Percentiles rank a stretch among this genome's conserved stretches.
Conservation (phyloP, 1,140 invertebrate species). For the Homalodisca vitripennis region DNA sequence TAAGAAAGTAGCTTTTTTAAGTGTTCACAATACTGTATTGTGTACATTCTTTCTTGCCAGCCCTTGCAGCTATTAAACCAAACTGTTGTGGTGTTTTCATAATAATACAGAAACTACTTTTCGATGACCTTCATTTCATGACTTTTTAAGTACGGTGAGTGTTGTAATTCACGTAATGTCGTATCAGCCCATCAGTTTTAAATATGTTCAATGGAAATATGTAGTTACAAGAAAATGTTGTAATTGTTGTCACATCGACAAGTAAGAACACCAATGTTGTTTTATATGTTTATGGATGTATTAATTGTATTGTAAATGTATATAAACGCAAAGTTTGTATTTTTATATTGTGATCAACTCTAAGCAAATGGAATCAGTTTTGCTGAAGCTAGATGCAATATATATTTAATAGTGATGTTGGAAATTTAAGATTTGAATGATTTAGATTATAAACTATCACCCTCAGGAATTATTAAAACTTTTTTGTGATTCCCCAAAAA, state of each 20-base stretch:
- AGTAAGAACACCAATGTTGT: conserved; percentile 14
- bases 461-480: background rate
- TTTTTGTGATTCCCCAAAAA: background rate
- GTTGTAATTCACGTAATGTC: background rate
- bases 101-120: background rate
- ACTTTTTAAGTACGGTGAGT: background rate
- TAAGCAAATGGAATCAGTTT: conserved; percentile 7
- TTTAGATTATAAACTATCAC: background rate
- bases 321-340: conserved; percentile 20
- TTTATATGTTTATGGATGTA: background rate
- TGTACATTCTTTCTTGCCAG: background rate
- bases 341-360: conserved; percentile 7
- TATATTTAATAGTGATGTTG: background rate
- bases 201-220: background rate
- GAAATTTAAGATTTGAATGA: background rate
- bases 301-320: background rate
- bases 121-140: background rate
- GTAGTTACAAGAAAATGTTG: background rate
- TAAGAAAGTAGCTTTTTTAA: background rate
- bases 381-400: background rate
- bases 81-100: conserved; percentile 6
- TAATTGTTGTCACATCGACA: conserved; percentile 8
- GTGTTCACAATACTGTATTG: background rate
- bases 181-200: background rate
- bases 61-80: background rate